Evolutionary conservation across 2,888 invertebrate genomes (phyloP).

Genomic region (Coelopa pilipes): DNA sequence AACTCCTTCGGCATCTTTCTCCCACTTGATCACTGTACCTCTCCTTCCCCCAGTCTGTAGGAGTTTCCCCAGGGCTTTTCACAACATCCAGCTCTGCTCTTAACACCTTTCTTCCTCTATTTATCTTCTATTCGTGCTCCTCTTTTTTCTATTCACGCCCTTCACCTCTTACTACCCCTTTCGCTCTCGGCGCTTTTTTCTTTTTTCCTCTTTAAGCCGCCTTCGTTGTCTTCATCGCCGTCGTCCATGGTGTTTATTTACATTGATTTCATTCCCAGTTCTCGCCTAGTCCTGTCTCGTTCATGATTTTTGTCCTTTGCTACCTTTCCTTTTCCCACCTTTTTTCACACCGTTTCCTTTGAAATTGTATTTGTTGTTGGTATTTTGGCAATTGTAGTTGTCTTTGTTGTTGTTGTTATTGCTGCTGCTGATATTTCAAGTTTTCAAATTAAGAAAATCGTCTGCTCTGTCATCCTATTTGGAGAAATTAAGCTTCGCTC

Average conservation of each 20-base stretch:
- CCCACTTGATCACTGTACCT: background rate
- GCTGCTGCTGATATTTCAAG: constrained; percentile 18
- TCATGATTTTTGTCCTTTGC: background rate
- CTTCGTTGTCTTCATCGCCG: too few relatives aligned
- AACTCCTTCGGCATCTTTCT: background rate
- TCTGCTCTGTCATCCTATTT: constrained; percentile 30
- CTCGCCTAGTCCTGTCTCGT: too few relatives aligned
- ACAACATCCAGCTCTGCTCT: constrained; percentile 4
- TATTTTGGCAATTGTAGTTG: background rate
- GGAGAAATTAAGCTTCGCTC: background rate
- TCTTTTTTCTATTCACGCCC: too few relatives aligned
- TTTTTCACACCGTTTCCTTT: background rate
- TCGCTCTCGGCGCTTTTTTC: background rate
- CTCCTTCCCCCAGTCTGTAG: background rate
- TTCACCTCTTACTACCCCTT: background rate
- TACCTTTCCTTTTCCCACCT: background rate
- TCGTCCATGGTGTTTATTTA: too few relatives aligned
- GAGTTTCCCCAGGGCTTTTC: background rate
- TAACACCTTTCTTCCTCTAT: too few relatives aligned
- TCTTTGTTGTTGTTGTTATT: background rate
- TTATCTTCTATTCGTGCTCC: background rate
- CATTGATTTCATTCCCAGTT: too few relatives aligned
- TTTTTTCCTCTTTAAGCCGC: background rate
- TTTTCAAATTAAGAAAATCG: constrained; percentile 36
- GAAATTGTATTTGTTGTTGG: background rate